phyloP scores from a whole-genome alignment of 2,113 vertebrate species.

The Brachypodius melanocephalos region DNA sequence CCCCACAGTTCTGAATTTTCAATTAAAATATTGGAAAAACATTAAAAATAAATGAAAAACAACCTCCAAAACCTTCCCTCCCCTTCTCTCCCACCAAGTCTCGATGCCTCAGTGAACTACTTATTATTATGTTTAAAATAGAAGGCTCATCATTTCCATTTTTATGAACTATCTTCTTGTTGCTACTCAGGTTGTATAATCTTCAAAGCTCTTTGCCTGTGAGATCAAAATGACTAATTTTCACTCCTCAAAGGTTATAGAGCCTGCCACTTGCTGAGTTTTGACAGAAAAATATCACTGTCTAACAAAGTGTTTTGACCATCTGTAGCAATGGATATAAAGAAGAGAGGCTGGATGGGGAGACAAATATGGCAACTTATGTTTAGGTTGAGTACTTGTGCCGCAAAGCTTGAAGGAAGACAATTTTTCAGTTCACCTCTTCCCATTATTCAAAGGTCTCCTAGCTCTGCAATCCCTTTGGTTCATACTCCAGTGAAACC shows the following conservation, averaged over 20 bases:
- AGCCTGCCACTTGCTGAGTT: neutral
- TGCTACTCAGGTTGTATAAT: neutral
- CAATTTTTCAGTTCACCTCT: constrained; percentile 53
- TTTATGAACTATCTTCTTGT: neutral
- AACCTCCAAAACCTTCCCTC: rapidly evolving
- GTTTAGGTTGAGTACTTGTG: neutral
- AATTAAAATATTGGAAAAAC: neutral
- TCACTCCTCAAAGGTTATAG: neutral
- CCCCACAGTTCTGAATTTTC: neutral
- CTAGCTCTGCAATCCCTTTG: neutral
- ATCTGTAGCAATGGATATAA: neutral
- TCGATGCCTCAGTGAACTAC: neutral
- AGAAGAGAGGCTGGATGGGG: neutral
- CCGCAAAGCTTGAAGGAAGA: constrained; percentile 11
- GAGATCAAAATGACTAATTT: neutral
- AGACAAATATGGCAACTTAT: neutral
- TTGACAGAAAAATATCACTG: neutral
- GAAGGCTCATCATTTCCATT: neutral
- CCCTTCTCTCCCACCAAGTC: neutral
- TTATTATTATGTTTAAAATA: neutral
- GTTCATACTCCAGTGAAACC: neutral
- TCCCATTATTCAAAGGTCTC: constrained; percentile 20
- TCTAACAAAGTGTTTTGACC: neutral
- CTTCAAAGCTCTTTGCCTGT: neutral
- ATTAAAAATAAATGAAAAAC: neutral